These are phyloP conservation scores for Tenebrio molitor DNA, from an alignment of 1,140 invertebrate species.

Conservation along the genomic window DNA sequence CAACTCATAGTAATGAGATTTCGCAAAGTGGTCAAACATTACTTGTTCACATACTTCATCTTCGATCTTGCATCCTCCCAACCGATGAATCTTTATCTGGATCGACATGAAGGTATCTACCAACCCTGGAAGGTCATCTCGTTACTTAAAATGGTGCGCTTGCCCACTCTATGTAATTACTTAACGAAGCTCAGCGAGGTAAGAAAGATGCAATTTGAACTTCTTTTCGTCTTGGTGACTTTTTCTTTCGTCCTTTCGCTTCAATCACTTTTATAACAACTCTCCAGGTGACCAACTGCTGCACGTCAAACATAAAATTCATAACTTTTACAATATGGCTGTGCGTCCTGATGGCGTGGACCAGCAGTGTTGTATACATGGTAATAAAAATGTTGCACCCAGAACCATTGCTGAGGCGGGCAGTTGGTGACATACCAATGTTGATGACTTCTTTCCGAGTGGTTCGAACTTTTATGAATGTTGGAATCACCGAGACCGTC, in stretches of 20 bases:
- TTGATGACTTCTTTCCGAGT: neutral
- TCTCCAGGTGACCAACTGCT: no score
- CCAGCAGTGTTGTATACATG: neutral
- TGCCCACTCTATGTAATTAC: no score
- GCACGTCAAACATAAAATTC: neutral
- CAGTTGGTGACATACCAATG: neutral
- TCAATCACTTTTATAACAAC: no score
- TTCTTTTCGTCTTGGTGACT: no score
- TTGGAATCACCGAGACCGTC: neutral
- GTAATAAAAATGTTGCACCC: neutral
- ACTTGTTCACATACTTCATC: neutral
- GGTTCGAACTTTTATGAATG: neutral
- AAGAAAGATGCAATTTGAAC: no score
- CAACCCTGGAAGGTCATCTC: neutral
- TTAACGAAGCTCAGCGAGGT: no score
- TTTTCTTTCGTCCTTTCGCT: no score
- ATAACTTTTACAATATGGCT: neutral
- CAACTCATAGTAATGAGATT: constrained; percentile 22
- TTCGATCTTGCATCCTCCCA: constrained; percentile 7
- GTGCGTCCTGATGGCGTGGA: neutral
- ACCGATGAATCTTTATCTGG: neutral
- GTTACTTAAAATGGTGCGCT: no score
- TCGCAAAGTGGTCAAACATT: neutral
- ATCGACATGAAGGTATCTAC: neutral
- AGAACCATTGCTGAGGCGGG: no score